Evolutionary conservation across 2,113 vertebrate genomes (phyloP).

Genomic region (Chroicocephalus ridibundus): DNA sequence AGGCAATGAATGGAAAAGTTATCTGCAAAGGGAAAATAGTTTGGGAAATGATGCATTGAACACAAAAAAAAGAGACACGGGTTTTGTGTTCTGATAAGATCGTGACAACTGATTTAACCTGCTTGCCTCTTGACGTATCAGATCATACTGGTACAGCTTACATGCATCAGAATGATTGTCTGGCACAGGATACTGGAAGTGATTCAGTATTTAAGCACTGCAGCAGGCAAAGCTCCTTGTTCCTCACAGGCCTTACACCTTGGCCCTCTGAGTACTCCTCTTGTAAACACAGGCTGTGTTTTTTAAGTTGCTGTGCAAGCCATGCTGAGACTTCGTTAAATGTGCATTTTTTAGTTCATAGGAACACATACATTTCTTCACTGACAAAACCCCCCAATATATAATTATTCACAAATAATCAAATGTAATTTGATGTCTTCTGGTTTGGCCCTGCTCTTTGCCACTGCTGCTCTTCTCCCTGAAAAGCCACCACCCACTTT

Average conservation of each 20-base stretch:
- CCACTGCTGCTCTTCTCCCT: background rate
- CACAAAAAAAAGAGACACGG: background rate
- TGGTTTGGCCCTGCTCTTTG: background rate
- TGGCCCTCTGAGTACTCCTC: background rate
- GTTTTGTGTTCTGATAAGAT: slow-evolving; percentile 40
- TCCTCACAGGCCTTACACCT: background rate
- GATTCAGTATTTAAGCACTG: slow-evolving; percentile 32
- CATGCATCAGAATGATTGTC: background rate
- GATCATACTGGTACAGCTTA: slow-evolving; percentile 14
- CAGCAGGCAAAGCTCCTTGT: slow-evolving; percentile 1
- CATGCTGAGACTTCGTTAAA: background rate
- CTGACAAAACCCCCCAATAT: background rate
- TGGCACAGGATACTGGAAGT: slow-evolving; percentile 29
- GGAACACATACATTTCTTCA: background rate
- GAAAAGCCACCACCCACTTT: background rate
- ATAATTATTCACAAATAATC: background rate
- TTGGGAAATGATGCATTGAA: background rate
- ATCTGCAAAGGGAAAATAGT: background rate
- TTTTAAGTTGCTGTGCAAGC: background rate
- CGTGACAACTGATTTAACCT: background rate
- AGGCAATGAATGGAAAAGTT: background rate
- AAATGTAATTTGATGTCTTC: background rate
- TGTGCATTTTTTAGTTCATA: background rate
- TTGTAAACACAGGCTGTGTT: background rate
- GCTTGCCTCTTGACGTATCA: slow-evolving; percentile 22